Percentiles rank a stretch among this genome's conserved stretches.
phyloP scores from a whole-genome alignment of 2,797 vertebrate genomes.

The Sebastes umbrosus region DNA sequence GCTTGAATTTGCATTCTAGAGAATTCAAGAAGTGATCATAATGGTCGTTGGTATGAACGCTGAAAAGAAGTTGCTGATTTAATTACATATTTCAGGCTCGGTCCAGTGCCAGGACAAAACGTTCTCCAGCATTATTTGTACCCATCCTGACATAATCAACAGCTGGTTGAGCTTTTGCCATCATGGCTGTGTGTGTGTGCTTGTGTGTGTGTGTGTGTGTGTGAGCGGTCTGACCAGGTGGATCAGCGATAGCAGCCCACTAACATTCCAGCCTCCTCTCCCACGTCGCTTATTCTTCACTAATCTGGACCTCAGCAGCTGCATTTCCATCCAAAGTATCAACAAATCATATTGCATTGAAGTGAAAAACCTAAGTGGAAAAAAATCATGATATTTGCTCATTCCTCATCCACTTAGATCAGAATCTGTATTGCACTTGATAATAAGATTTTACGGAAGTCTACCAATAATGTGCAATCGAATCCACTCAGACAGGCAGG shows the following conservation, averaged over 20 bases:
- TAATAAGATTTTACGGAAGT: not conserved
- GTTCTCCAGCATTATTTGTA: conserved; percentile 46
- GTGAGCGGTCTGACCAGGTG: conserved; percentile 77
- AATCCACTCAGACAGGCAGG: not conserved
- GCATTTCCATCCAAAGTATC: conserved; percentile 42
- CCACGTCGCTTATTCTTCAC: conserved; percentile 45
- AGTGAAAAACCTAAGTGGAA: not conserved
- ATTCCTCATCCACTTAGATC: not conserved
- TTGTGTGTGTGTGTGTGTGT: conserved; percentile 10
- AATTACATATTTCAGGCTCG: conserved; percentile 36
- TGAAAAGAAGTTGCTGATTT: conserved; percentile 28
- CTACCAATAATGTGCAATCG: not conserved
- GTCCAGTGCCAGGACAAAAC: conserved; percentile 29
- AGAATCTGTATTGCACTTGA: not conserved
- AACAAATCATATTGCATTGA: conserved; percentile 27
- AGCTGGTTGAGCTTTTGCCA: conserved; percentile 49
- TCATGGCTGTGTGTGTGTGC: conserved; percentile 1
- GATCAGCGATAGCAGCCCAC: conserved; percentile 65
- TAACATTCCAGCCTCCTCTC: conserved; percentile 68
- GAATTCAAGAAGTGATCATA: conserved; percentile 32
- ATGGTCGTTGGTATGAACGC: conserved; percentile 48
- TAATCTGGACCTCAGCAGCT: conserved; percentile 52
- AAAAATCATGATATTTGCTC: not conserved
- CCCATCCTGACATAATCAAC: conserved; percentile 47
- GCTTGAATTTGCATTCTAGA: not conserved